These are phyloP conservation scores for Barypeithes pellucidus DNA, from an alignment of 2,888 invertebrate genomes.

Conservation along the genomic window DNA sequence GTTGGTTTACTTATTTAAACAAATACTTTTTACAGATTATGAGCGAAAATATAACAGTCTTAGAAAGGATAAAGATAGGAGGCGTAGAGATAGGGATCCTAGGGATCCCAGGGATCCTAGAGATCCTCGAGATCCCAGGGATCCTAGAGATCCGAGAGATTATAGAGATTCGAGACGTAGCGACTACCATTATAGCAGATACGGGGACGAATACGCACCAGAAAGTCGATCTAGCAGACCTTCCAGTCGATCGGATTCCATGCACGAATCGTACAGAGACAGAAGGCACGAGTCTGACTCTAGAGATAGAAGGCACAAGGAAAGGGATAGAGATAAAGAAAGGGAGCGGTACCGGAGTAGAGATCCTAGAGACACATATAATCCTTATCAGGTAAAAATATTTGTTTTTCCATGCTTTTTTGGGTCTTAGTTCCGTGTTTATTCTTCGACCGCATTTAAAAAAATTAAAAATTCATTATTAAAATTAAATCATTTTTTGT, in stretches of 20 bases:
- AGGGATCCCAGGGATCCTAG: slow-evolving; percentile 60
- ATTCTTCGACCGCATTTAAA: too few relatives aligned
- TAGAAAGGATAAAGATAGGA: slow-evolving; percentile 68
- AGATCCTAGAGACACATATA: slow-evolving; percentile 66
- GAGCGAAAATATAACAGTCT: slow-evolving; percentile 68
- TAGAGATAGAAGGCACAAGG: slow-evolving; percentile 60
- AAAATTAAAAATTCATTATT: too few relatives aligned
- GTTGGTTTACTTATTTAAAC: not conserved
- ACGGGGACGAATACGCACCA: slow-evolving; percentile 67
- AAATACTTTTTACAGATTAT: slow-evolving; percentile 60
- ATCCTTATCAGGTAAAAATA: slow-evolving; percentile 66
- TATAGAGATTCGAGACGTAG: slow-evolving; percentile 60
- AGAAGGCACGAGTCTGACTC: slow-evolving; percentile 67
- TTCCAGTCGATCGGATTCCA: slow-evolving; percentile 69
- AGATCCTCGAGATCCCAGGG: slow-evolving; percentile 67
- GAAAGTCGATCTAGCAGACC: slow-evolving; percentile 65
- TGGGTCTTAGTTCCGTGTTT: too few relatives aligned
- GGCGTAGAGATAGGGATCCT: slow-evolving; percentile 61
- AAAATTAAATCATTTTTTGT: too few relatives aligned
- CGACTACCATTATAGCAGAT: slow-evolving; percentile 58
- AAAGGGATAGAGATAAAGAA: slow-evolving; percentile 63
- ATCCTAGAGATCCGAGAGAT: slow-evolving; percentile 56
- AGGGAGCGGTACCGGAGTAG: slow-evolving; percentile 64
- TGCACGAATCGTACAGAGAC: slow-evolving; percentile 67
- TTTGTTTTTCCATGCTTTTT: too few relatives aligned